Conservation (phyloP, 2,888 invertebrate species). For the Aspidapion aeneum region DNA sequence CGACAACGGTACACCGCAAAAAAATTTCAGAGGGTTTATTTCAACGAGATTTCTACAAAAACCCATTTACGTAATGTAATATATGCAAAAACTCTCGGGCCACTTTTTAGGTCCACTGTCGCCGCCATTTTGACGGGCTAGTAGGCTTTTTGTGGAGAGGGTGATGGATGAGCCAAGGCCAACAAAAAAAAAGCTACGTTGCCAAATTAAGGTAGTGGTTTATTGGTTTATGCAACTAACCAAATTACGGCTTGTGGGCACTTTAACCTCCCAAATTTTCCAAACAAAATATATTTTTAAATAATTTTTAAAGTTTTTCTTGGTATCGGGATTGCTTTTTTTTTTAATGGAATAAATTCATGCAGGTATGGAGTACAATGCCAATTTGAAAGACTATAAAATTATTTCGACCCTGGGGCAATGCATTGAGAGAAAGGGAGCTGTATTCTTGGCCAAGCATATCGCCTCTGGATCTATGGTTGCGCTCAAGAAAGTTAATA, state of each 20-base stretch:
- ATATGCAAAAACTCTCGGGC: too few species aligned
- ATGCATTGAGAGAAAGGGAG: slow-evolving; percentile 66
- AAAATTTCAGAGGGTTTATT: too few species aligned
- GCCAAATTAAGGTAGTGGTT: too few species aligned
- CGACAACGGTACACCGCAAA: too few species aligned
- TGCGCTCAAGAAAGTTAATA: slow-evolving; percentile 71
- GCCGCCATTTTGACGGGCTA: too few species aligned
- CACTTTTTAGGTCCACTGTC: too few species aligned
- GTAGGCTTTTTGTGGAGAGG: too few species aligned
- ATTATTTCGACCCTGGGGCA: slow-evolving; percentile 64
- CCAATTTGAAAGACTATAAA: slow-evolving; percentile 61
- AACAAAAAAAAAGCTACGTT: not conserved
- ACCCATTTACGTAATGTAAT: too few species aligned
- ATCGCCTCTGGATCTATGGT: slow-evolving; percentile 63
- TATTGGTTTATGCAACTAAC: too few species aligned
- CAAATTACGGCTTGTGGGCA: too few species aligned
- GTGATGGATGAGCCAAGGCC: too few species aligned
- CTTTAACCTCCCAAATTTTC: not conserved
- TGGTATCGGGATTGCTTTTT: not conserved
- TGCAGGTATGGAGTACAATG: slow-evolving; percentile 42
- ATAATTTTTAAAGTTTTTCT: not conserved
- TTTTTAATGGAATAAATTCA: not conserved
- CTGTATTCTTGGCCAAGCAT: slow-evolving; percentile 68
- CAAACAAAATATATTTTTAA: not conserved
- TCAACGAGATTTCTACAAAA: too few species aligned